phyloP scores from a whole-genome alignment of 2,797 vertebrate species.

The Myotis myotis region DNA sequence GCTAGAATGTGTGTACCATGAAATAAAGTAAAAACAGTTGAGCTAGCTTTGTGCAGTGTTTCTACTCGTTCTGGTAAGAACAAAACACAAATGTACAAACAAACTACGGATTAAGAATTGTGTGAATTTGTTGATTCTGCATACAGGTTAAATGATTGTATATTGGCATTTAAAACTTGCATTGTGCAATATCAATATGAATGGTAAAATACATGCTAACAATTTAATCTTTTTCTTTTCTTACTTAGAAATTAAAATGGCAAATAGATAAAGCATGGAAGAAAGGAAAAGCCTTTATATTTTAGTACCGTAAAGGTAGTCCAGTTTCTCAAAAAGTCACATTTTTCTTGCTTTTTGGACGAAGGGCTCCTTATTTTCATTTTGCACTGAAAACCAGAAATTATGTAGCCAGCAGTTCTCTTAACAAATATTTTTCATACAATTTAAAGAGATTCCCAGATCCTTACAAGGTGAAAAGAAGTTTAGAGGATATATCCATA shows the following conservation, averaged over 20 bases:
- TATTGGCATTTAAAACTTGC: not conserved
- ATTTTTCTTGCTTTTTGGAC: not conserved
- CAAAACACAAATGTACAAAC: not conserved
- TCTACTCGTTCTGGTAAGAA: not conserved
- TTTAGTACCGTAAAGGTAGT: not conserved
- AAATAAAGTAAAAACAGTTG: not conserved
- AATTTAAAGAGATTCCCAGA: not conserved
- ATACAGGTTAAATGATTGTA: not conserved
- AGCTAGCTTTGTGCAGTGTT: not conserved
- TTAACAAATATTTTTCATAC: not conserved
- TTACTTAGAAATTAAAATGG: constrained; percentile 1
- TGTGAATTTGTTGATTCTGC: not conserved
- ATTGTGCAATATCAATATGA: not conserved
- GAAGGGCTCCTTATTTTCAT: not conserved
- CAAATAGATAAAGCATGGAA: not conserved
- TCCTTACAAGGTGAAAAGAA: not conserved
- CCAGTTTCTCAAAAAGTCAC: not conserved
- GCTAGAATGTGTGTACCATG: not conserved
- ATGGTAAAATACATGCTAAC: not conserved
- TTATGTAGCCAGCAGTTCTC: not conserved
- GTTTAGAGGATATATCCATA: not conserved
- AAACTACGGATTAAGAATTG: not conserved
- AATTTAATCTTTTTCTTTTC: not conserved
- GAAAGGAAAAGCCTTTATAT: not conserved
- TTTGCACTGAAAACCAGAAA: not conserved